Percentiles rank a stretch among this genome's conserved stretches.
Evolutionary conservation across 2,888 invertebrate genomes (phyloP).

Genomic region (Ormia ochracea): DNA sequence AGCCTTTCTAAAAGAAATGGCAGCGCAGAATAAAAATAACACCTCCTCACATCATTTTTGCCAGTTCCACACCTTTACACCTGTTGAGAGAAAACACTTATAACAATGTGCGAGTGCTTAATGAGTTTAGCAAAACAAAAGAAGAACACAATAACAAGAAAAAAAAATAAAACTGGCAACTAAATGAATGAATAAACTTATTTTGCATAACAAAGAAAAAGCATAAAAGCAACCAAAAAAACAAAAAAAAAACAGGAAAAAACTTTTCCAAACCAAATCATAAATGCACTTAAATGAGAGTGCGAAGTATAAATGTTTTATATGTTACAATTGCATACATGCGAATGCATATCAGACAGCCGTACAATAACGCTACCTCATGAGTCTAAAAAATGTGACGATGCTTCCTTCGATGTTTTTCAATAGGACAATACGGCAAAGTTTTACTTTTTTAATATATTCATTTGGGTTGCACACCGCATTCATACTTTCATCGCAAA

Average conservation of each 20-base stretch:
- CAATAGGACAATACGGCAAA: conserved; percentile 40
- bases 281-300: conserved; percentile 52
- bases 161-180: conserved; percentile 3
- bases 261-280: conserved; percentile 43
- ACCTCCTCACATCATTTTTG: neutral
- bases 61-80: neutral
- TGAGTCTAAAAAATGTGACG: conserved; percentile 59
- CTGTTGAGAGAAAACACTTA: neutral
- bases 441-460: conserved; percentile 26
- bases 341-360: neutral
- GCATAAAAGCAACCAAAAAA: conserved; percentile 30
- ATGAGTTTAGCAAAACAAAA: neutral
- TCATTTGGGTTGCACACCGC: conserved; percentile 13
- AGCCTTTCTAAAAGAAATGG: neutral
- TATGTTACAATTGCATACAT: neutral
- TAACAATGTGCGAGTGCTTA: neutral
- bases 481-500: conserved; percentile 5
- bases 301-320: conserved; percentile 2
- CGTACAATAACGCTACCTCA: neutral
- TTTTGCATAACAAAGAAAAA: conserved; percentile 30
- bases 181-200: conserved; percentile 36
- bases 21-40: neutral
- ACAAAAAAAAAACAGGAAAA: conserved; percentile 28
- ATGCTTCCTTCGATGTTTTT: conserved; percentile 56
- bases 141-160: no score